Conservation (phyloP, 2,888 invertebrate species). For the Thymelicus acteon region DNA sequence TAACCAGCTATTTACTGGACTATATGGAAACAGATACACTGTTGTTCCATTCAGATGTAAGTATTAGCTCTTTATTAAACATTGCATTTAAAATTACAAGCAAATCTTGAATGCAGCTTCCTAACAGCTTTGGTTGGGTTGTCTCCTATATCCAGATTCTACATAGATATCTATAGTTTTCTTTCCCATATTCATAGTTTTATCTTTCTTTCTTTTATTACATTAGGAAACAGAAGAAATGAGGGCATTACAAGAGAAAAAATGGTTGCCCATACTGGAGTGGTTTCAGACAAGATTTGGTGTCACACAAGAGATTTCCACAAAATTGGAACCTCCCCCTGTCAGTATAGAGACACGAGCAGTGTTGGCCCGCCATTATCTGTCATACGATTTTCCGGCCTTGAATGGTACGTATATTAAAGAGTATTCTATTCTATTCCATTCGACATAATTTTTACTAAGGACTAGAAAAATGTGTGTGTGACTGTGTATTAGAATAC, state of each 20-base stretch:
- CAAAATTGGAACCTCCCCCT: conserved; percentile 88
- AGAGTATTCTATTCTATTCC: too few relatives aligned
- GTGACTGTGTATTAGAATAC: too few relatives aligned
- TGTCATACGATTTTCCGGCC: conserved; percentile 92
- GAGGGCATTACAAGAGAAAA: conserved; percentile 88
- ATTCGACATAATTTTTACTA: not conserved
- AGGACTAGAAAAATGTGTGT: not conserved
- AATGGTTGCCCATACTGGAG: conserved; percentile 95
- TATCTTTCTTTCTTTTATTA: not conserved
- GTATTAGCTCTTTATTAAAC: conserved; percentile 44
- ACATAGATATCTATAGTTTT: too few relatives aligned
- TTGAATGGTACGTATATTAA: conserved; percentile 89
- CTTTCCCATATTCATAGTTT: too few relatives aligned
- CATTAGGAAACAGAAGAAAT: conserved; percentile 91
- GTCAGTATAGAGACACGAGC: conserved; percentile 88
- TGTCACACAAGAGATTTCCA: conserved; percentile 89
- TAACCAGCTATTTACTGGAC: conserved; percentile 91
- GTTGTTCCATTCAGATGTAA: conserved; percentile 90
- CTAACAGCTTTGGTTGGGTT: too few relatives aligned
- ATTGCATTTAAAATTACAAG: not conserved
- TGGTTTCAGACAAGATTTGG: conserved; percentile 95
- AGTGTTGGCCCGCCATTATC: conserved; percentile 89
- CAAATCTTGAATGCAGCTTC: too few relatives aligned
- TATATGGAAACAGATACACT: conserved; percentile 93
- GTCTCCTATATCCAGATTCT: too few relatives aligned